Evolutionary conservation across 2,888 invertebrate species (phyloP), one percentile per base, ranked within the genome.

Genomic region (Gisinianus flammeolus): DNA sequence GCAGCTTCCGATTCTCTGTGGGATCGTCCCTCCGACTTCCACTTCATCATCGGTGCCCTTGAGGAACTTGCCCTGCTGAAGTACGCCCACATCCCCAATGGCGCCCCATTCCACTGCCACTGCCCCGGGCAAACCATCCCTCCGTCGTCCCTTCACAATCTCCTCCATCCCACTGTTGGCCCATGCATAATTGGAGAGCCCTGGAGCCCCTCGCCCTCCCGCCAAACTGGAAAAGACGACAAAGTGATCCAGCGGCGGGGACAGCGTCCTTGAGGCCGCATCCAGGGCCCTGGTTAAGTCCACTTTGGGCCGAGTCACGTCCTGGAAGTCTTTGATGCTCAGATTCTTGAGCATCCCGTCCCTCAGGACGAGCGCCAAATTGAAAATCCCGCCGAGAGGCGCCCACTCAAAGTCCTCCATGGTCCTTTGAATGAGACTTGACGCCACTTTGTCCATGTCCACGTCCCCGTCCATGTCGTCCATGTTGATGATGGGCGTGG

Each of bases 161-260:
- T 94, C 90, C 87, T 96, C 95, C 94, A 96, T 94, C 4, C 93
- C 90, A 0, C 95, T 94, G 88, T 96, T 96, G 64, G 95, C 92
- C 89, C 93, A 92, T 33, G 95, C 96, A 86, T 96, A 97, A 88
- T 94, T 95, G 24, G 93, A 92, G 88, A 97, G 74, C 1, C 66
- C 74, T 2, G 66, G 91, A 86, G 90, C 90, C 74, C 90, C 90
- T 69, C 89, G 87, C 24, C 90, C 90, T 85, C 89, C 89, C 72
- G 88, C 88, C 77, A 90, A 89, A 3, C 90, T 90, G 19, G 90
- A n/a, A n/a, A n/a, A n/a, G n/a, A n/a, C n/a, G n/a, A n/a, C n/a
- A n/a, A n/a, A n/a, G n/a, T n/a, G n/a, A 90, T 88, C 85, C 58
- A 82, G 69, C 10, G 64, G 24, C 2, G 72, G 70, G 12, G 88